phyloP scores from a whole-genome alignment of 2,113 vertebrate genomes.

The Indri indri region DNA sequence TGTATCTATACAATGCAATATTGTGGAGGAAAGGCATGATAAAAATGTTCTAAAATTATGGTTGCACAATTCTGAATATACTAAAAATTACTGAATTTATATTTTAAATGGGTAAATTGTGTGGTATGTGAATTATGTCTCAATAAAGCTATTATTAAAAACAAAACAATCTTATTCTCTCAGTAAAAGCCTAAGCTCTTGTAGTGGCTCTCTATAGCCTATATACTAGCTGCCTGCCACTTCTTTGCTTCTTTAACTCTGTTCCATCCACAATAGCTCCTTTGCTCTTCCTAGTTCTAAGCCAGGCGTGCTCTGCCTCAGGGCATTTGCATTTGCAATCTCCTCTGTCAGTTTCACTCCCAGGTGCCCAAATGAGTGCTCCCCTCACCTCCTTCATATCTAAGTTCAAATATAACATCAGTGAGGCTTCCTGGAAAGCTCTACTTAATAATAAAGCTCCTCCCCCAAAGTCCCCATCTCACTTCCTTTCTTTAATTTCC shows the following conservation, averaged over 20 bases:
- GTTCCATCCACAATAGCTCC: not conserved
- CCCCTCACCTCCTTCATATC: not conserved
- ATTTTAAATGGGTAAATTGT: not conserved
- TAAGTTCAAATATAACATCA: not conserved
- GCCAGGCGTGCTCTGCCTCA: not conserved
- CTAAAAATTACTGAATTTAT: not conserved
- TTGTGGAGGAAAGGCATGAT: not conserved
- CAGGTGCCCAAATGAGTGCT: not conserved
- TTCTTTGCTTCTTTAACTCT: conserved; percentile 6
- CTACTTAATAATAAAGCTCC: not conserved
- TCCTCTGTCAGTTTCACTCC: not conserved
- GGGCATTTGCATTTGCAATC: not conserved
- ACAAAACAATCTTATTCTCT: not conserved
- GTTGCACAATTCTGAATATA: not conserved
- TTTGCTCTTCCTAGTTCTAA: not conserved
- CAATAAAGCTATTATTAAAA: not conserved
- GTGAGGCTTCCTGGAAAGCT: not conserved
- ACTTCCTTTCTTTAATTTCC: not conserved
- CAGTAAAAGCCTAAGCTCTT: not conserved
- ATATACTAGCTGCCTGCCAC: not conserved
- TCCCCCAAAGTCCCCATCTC: not conserved
- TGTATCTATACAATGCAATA: not conserved
- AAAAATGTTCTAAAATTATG: not conserved
- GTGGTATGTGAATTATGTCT: not conserved
- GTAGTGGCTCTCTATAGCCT: not conserved